Evolutionary conservation across 2,113 vertebrate genomes (phyloP).

Genomic region (Serilophus lunatus): DNA sequence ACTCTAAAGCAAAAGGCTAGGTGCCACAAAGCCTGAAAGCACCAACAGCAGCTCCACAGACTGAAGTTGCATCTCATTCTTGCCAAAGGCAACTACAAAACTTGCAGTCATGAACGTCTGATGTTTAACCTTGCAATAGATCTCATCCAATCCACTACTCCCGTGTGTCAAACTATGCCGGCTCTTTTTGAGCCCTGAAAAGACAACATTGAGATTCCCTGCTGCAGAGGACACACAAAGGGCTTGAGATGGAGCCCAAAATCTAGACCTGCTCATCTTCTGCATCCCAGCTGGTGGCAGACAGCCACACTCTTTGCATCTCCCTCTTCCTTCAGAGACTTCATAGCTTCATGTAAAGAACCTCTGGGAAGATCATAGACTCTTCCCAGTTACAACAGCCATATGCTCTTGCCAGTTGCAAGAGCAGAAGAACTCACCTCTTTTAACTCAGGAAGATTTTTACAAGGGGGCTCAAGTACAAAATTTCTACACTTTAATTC

Average conservation of each 20-base stretch:
- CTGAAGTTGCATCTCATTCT: background rate
- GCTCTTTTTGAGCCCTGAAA: background rate
- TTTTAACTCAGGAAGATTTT: background rate
- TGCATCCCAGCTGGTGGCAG: background rate
- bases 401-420: background rate
- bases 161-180: background rate
- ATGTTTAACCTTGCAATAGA: background rate
- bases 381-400: background rate
- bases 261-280: background rate
- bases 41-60: background rate
- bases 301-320: background rate
- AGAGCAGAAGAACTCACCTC: background rate
- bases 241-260: background rate
- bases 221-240: background rate
- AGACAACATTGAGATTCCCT: background rate
- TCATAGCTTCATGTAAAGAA: background rate
- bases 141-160: background rate
- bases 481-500: background rate
- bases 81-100: background rate
- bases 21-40: background rate
- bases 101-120: background rate
- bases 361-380: background rate
- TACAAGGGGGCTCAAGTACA: background rate
- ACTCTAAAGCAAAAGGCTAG: background rate
- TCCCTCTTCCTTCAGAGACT: background rate